Conservation (phyloP, 2,113 vertebrate genomes). For the Trematocara macrostoma region DNA sequence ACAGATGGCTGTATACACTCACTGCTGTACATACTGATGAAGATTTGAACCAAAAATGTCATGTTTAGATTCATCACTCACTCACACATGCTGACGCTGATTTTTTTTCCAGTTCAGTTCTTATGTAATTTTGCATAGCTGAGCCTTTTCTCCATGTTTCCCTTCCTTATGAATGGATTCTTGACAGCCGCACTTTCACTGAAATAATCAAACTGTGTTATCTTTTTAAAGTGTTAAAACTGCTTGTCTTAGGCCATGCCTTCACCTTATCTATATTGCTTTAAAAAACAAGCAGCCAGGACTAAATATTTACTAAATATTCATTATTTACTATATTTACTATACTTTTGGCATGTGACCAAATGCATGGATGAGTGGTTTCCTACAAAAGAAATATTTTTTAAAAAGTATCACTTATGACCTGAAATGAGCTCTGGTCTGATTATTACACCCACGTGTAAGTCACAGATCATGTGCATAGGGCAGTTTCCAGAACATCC, state of each 20-base stretch:
- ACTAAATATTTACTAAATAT: background rate
- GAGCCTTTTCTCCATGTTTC: background rate
- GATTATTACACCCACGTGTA: background rate
- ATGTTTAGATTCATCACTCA: background rate
- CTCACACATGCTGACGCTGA: background rate
- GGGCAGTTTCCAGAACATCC: background rate
- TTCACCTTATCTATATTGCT: background rate
- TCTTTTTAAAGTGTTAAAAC: background rate
- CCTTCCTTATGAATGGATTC: background rate
- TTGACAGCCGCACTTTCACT: background rate
- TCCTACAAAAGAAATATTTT: background rate
- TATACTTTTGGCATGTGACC: background rate
- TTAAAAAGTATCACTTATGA: background rate
- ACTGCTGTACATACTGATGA: background rate
- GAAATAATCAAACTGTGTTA: background rate
- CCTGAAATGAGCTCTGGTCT: background rate
- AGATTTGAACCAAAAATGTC: background rate
- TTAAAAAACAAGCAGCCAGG: background rate
- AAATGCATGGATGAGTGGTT: background rate
- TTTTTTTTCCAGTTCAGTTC: accelerated
- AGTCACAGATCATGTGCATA: background rate
- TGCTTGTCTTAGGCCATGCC: background rate
- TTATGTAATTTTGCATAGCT: background rate
- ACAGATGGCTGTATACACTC: background rate
- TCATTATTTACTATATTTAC: background rate